Evolutionary conservation across 2,888 invertebrate genomes (phyloP).

Genomic region (Melanargia galathea): DNA sequence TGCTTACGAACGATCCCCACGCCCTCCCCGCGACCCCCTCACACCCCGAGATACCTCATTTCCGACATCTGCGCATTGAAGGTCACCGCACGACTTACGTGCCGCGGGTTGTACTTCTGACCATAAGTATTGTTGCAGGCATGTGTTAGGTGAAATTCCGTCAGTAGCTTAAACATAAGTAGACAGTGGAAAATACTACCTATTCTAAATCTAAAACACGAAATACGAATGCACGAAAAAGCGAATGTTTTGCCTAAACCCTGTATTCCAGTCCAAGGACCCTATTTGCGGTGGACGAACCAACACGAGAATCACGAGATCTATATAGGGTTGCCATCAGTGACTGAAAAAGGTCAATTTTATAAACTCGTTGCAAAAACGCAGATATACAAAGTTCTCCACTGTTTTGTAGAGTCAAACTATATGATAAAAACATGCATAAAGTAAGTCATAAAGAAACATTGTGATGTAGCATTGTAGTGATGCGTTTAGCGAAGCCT

Average conservation of each 20-base stretch:
- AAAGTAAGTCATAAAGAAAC: too few relatives aligned
- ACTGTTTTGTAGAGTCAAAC: background rate
- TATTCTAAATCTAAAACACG: constrained; percentile 34
- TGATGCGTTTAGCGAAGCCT: too few relatives aligned
- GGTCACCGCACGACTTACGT: too few relatives aligned
- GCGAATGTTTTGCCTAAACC: constrained; percentile 43
- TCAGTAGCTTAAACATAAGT: background rate
- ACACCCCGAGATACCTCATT: too few relatives aligned
- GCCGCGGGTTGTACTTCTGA: too few relatives aligned
- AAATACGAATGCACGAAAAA: constrained; percentile 40
- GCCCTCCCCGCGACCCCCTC: too few relatives aligned
- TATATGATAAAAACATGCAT: too few relatives aligned
- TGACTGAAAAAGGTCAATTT: background rate
- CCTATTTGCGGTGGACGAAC: constrained; percentile 46
- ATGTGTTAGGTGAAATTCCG: background rate
- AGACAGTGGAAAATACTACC: constrained; percentile 20
- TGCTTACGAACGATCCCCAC: too few relatives aligned
- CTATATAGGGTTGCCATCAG: constrained; percentile 14
- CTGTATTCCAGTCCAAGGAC: constrained; percentile 46
- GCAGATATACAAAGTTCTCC: background rate
- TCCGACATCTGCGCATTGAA: too few relatives aligned
- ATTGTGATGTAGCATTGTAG: too few relatives aligned
- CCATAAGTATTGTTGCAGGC: background rate
- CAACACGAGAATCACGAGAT: constrained; percentile 38
- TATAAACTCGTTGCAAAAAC: too few relatives aligned